A percentile compares a stretch with the other conserved stretches of the same genome.
Conservation (phyloP, 2,797 vertebrate species). For the Scleropages formosus region DNA sequence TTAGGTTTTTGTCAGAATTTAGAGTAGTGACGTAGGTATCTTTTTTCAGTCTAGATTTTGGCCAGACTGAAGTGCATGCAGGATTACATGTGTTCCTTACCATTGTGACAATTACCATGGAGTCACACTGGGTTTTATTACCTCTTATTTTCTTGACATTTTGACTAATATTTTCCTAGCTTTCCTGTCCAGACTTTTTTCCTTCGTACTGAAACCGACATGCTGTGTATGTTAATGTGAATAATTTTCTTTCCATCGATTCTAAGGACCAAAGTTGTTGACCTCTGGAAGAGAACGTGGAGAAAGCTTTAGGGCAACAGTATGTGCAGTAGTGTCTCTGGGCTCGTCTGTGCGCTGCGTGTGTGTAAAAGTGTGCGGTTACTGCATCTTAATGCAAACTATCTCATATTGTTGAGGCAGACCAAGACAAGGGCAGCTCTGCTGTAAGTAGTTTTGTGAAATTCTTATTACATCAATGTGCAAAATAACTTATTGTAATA, state of each 20-base stretch:
- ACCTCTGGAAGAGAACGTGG: not conserved
- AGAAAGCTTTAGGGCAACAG: not conserved
- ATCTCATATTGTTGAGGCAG: not conserved
- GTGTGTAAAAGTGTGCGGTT: conserved; percentile 4
- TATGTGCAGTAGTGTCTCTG: not conserved
- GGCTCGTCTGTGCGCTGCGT: not conserved
- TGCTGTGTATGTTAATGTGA: not conserved
- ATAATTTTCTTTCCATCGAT: too few relatives aligned
- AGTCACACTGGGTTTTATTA: conserved; percentile 18
- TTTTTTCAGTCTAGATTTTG: not conserved
- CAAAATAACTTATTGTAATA: not conserved
- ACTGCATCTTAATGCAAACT: not conserved
- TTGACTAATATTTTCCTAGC: conserved; percentile 12
- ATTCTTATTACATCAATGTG: not conserved
- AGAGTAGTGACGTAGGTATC: conserved; percentile 18
- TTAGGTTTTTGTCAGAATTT: too few relatives aligned
- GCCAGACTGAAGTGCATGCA: conserved; percentile 1
- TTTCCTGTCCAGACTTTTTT: not conserved
- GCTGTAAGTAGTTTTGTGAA: not conserved
- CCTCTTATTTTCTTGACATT: conserved; percentile 18
- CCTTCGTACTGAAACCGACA: conserved; percentile 4
- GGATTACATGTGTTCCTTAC: conserved; percentile 10
- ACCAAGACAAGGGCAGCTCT: not conserved
- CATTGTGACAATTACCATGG: conserved; percentile 13
- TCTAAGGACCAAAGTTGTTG: not conserved